A percentile compares a stretch with the other conserved stretches of the same genome.
Evolutionary conservation across 2,888 invertebrate species (phyloP).

Genomic region (Osedax frankpressi): DNA sequence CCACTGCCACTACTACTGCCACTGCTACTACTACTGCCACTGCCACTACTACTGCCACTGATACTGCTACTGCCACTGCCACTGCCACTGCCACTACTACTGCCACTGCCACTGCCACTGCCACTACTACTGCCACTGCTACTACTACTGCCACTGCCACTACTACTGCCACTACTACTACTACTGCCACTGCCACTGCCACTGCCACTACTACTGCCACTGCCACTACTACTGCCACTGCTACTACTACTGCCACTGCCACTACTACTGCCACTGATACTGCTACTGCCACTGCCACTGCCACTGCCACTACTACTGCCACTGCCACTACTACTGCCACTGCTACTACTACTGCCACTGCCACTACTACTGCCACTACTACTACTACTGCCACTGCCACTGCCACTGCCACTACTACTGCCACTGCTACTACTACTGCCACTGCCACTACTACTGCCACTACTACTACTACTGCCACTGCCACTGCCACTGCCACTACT

Average conservation of each 20-base stretch:
- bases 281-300: neutral
- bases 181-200: constrained; percentile 11
- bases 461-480: neutral
- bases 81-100: constrained; percentile 18
- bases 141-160: constrained; percentile 17
- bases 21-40: constrained; percentile 1
- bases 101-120: constrained; percentile 17
- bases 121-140: constrained; percentile 17
- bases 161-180: constrained; percentile 15
- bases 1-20: neutral
- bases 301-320: neutral
- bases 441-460: neutral
- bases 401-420: constrained; percentile 5
- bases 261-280: neutral
- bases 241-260: constrained; percentile 14
- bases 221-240: constrained; percentile 13
- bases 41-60: constrained; percentile 13
- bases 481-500: neutral
- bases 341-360: neutral
- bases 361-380: neutral
- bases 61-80: constrained; percentile 13
- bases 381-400: constrained; percentile 12
- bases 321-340: neutral
- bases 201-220: constrained; percentile 14
- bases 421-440: constrained; percentile 2